Base-by-base conservation (phyloP, 2,888 invertebrate species). In the Hermodice carunculata region DNA sequence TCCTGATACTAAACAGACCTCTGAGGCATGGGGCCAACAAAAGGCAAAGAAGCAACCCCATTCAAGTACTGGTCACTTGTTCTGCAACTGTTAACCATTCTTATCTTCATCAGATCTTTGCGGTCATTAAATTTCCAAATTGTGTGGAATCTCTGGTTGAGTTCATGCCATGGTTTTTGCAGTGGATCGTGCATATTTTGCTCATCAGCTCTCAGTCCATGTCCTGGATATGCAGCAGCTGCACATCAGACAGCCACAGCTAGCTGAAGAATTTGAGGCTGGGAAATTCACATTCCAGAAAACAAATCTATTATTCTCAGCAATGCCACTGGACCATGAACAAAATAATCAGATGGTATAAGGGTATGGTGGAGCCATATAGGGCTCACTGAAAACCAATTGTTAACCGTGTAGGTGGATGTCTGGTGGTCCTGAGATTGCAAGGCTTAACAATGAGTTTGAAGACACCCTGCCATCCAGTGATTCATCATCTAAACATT, bases 401-500 rank as follows among this genome's bases (percentile, higher is more conserved):
- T 8, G 28, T 26, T 57, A 29, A 29, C n/a, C 57, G 28, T 37
- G 42, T 22, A 29, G 56, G 11, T 22, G 37, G 42, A 57, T 42
- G 37, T 57, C 66, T n/a, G 34, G 24, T 31, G 26, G 66, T 11
- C 54, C 62, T 17, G 62, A 64, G 29, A 32, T 65, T 44, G 64
- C 64, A 46, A 56, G 57, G 17, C 34, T 66, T 3, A 34, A 66
- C 29, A 46, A 17, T 14, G 57, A 66, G 49, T 56, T 66, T 57
- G 56, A 66, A 28, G 57, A 42, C 5, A 26, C 6, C 6, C 34
- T 54, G 31, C n/a, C n/a, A n/a, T n/a, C n/a, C n/a, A n/a, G n/a
- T n/a, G n/a, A n/a, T n/a, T n/a, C n/a, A n/a, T 66, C 57, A 29
- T 54, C 53, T n/a, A 64, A 66, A 42, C 64, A 66, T n/a, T n/a